Percentiles rank a stretch among this genome's conserved stretches.
These are phyloP conservation scores for Ptychadena robeensis DNA, from an alignment of 2,797 vertebrate species.

Conservation along the genomic window DNA sequence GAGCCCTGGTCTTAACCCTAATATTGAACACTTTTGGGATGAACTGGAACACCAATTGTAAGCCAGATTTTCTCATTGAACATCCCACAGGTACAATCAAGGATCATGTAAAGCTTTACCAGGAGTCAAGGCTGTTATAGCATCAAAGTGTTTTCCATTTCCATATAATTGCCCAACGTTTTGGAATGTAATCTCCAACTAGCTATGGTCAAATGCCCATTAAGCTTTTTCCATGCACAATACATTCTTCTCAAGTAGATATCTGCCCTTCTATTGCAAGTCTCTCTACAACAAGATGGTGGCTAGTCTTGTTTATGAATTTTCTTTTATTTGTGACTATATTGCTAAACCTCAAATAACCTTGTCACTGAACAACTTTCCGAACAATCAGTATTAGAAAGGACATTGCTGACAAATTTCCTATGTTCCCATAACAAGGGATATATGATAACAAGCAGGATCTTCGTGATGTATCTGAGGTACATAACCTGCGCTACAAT, in stretches of 20 bases:
- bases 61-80: too few species aligned
- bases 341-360: constrained; percentile 13
- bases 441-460: background rate
- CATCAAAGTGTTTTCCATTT: too few species aligned
- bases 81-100: too few species aligned
- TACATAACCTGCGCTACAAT: background rate
- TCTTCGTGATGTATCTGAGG: background rate
- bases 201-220: too few species aligned
- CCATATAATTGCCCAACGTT: too few species aligned
- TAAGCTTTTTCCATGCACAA: too few species aligned
- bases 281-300: background rate
- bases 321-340: background rate
- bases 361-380: background rate
- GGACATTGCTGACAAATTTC: constrained; percentile 30
- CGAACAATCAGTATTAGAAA: background rate
- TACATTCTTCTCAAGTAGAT: background rate
- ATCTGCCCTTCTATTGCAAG: background rate
- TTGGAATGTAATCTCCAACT: too few species aligned
- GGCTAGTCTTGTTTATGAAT: background rate
- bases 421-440: background rate
- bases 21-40: too few species aligned
- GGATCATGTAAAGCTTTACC: too few species aligned
- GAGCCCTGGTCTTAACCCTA: too few species aligned
- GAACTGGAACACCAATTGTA: too few species aligned
- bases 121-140: too few species aligned